These are phyloP conservation scores for Brachyhypopomus gauderio DNA, from an alignment of 2,113 vertebrate species.

Conservation along the genomic window DNA sequence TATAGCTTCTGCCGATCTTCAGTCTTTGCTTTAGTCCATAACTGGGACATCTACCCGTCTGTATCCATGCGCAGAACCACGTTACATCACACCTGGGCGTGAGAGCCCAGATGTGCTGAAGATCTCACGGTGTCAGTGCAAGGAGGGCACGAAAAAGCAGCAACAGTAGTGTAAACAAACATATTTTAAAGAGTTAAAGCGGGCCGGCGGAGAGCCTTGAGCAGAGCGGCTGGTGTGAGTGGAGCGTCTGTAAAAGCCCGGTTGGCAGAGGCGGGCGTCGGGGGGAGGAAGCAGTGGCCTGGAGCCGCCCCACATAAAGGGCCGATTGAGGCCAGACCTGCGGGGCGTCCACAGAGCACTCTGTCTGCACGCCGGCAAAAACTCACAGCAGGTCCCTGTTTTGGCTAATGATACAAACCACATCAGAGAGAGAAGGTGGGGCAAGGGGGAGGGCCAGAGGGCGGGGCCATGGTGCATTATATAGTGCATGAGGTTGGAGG, in stretches of 20 bases:
- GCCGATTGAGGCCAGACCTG: conserved; percentile 72
- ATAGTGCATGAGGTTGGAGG: no score
- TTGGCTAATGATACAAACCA: conserved; percentile 45
- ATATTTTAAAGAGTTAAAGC: no score
- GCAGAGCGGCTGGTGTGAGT: conserved; percentile 60
- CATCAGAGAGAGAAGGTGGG: conserved; percentile 49
- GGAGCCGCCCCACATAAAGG: conserved; percentile 73
- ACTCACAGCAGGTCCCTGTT: conserved; percentile 45
- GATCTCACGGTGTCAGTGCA: background rate
- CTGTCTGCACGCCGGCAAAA: conserved; percentile 61
- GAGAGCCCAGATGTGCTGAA: no score
- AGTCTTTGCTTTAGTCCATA: no score
- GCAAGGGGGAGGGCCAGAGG: background rate
- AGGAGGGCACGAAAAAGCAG: background rate
- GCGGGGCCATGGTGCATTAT: no score
- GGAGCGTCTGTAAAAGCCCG: conserved; percentile 65
- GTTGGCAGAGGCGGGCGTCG: conserved; percentile 44
- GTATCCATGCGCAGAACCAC: no score
- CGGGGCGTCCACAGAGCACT: conserved; percentile 67
- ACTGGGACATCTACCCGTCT: no score
- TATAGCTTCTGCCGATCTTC: no score
- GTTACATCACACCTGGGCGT: no score
- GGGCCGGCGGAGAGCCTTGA: conserved; percentile 54
- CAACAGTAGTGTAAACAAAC: background rate
- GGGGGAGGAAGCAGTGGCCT: conserved; percentile 57